These are phyloP conservation scores for Druon quercuslanigerum DNA, from an alignment of 1,140 invertebrate species.

Conservation along the genomic window DNA sequence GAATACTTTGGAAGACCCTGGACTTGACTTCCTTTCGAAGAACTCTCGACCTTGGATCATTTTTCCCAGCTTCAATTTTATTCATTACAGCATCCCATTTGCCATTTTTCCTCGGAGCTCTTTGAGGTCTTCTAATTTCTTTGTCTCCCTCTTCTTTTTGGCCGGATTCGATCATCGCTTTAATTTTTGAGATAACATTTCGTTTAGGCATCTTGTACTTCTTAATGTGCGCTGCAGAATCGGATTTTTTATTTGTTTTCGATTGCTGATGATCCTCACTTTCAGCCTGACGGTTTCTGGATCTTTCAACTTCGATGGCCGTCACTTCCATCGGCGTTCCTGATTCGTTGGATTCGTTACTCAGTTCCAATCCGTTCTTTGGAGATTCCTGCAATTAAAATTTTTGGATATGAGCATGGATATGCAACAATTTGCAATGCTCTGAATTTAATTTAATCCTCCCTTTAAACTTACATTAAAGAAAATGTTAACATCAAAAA, in stretches of 20 bases:
- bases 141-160: conserved; percentile 72
- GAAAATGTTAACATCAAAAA: too few species aligned
- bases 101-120: conserved; percentile 74
- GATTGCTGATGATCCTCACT: conserved; percentile 36
- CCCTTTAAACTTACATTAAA: too few species aligned
- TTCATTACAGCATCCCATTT: conserved; percentile 89
- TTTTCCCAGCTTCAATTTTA: conserved; percentile 85
- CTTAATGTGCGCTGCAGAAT: conserved; percentile 73
- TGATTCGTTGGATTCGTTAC: conserved; percentile 52
- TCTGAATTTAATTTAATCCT: too few species aligned
- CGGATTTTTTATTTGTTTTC: conserved; percentile 56
- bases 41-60: conserved; percentile 81
- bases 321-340: conserved; percentile 48
- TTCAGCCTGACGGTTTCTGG: conserved; percentile 46
- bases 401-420: not conserved
- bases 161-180: conserved; percentile 80
- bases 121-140: conserved; percentile 61
- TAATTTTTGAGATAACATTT: conserved; percentile 84
- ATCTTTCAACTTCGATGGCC: conserved; percentile 75
- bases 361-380: conserved; percentile 47
- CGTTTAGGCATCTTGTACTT: conserved; percentile 87
- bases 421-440: not conserved
- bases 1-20: conserved; percentile 78
- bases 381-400: conserved; percentile 38
- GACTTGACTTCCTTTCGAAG: conserved; percentile 88